phyloP scores from a whole-genome alignment of 30 jellyfish, hydroid and myxozoan genomes.

The Catostylus mosaicus region DNA sequence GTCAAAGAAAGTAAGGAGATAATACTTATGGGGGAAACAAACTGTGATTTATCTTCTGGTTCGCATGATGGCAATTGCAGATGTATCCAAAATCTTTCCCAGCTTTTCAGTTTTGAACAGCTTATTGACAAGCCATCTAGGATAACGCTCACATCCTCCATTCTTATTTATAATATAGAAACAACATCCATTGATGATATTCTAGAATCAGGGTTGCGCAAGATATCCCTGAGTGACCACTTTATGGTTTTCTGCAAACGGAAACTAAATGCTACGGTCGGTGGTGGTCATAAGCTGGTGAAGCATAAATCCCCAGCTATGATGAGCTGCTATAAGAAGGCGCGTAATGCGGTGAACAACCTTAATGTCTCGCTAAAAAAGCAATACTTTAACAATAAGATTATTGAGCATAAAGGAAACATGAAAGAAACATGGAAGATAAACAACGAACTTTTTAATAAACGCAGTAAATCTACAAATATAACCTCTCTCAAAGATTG shows the following conservation, averaged over 20 bases:
- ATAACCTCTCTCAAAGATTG: conserved; percentile 5
- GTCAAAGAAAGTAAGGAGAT: too few species aligned
- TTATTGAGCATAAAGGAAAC: background rate
- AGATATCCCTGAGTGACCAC: conserved; percentile 25
- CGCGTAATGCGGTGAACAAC: conserved; percentile 15
- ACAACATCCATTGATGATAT: background rate
- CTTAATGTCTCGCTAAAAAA: background rate
- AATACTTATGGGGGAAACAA: conserved; percentile 3
- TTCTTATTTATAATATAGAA: conserved; percentile 1
- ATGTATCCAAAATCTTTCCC: background rate
- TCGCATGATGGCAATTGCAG: background rate
- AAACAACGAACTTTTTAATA: background rate
- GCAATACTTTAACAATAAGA: conserved; percentile 3
- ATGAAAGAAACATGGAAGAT: conserved; percentile 1
- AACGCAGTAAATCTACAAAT: conserved; percentile 9
- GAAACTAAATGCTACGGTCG: conserved; percentile 1
- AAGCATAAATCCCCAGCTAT: conserved; percentile 38
- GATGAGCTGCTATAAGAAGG: conserved; percentile 30
- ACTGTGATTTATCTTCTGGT: background rate
- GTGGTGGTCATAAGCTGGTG: conserved; percentile 1
- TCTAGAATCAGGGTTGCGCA: too few species aligned
- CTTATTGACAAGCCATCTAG: conserved; percentile 2
- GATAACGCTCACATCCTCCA: conserved; percentile 12
- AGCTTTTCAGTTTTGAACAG: background rate
- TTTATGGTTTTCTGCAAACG: conserved; percentile 7